Evolutionary conservation across 2,888 invertebrate species (phyloP), one percentile per base, ranked within the genome.

Genomic region (Anthoptus insignis): DNA sequence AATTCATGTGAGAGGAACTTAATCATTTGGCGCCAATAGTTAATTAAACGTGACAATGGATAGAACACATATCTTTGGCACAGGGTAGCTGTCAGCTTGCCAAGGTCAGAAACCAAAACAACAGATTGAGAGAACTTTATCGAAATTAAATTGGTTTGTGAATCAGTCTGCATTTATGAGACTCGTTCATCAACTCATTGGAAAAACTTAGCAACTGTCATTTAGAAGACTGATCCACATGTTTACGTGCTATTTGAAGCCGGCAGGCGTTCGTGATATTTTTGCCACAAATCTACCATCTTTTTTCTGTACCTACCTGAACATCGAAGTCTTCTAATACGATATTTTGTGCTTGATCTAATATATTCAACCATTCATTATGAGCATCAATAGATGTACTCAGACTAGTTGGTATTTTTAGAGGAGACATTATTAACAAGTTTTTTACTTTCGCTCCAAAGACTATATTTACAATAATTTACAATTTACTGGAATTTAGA

Each of bases 301-400:
- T n/a, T n/a, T n/a, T n/a, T n/a, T n/a, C n/a, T 39, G 16, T n/a
- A 42, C 3, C 0, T 49, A 68, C 68, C 68, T 68, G 68, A 9
- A 64, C n/a, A 5, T 59, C 64, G 3, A 32, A 29, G 54, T 66
- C 64, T 45, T 45, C 53, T 9, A 58, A 34, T 22, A 60, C 22
- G 8, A 57, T 19, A 2, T 13, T 50, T 45, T 63, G 21, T 50
- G 32, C 42, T 47, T 22, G n/a, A 9, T 24, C 2, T 16, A 61
- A 32, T 3, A 61, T 64, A 22, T 37, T 59, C 16, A 59, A n/a
- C 71, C 71, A 71, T 22, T 67, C 56, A n/a, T 66, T 65, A 39
- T 71, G 69, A 16, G 66, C 68, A 16, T 59, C 59, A 16, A 52
- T 22, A 21, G 52, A 39, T 7, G 64, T 59, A 21, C 24, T 61